Evolutionary conservation across 1,140 invertebrate species (phyloP).

Genomic region (Leptinotarsa lineolata): DNA sequence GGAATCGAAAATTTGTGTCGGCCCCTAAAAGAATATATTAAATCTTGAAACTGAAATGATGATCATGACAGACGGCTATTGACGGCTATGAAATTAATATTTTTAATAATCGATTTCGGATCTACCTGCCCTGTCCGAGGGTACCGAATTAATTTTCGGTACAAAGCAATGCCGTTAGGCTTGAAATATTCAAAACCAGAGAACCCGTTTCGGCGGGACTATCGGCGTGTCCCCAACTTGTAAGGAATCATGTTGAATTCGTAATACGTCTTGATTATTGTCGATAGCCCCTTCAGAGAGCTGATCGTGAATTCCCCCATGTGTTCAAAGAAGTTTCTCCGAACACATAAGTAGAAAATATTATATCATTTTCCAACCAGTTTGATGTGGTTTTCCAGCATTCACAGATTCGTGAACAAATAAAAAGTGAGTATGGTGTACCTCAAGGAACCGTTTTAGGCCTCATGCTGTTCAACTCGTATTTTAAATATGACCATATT

Average conservation of each 20-base stretch:
- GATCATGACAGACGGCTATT: constrained; percentile 38
- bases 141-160: constrained; percentile 18
- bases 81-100: constrained; percentile 45
- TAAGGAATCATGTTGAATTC: neutral
- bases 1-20: constrained; percentile 34
- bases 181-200: neutral
- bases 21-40: constrained; percentile 37
- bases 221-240: neutral
- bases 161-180: constrained; percentile 11
- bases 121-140: constrained; percentile 25
- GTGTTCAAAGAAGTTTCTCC: too few relatives aligned
- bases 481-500: too few relatives aligned
- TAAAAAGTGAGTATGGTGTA: too few relatives aligned
- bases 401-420: too few relatives aligned
- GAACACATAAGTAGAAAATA: too few relatives aligned
- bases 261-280: neutral
- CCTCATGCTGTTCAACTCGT: too few relatives aligned
- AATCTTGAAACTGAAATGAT: constrained; percentile 32
- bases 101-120: constrained; percentile 45
- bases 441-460: too few relatives aligned
- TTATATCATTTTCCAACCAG: too few relatives aligned
- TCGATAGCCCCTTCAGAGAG: too few relatives aligned
- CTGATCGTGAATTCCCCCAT: too few relatives aligned
- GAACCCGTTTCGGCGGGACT: neutral
- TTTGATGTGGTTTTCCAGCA: too few relatives aligned